Evolutionary conservation across 2,113 vertebrate species (phyloP), one percentile per base, ranked within the genome.

Genomic region (Dolichallabes microphthalmus): DNA sequence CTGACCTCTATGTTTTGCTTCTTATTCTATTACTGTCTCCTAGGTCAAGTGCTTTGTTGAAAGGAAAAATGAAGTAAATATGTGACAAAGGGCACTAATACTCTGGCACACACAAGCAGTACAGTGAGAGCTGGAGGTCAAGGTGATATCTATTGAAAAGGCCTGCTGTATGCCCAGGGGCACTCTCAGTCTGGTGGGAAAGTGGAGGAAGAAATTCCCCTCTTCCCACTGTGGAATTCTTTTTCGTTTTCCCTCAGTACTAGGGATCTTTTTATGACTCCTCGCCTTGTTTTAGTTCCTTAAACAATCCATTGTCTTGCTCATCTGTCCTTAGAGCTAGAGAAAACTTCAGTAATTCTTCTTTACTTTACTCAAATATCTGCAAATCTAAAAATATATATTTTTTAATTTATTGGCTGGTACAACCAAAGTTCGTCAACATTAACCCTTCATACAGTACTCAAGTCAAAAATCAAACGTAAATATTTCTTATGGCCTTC

Each of bases 211-310:
- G 74, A 86, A 88, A 87, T 88, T 88, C 85, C 88, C 57, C 11
- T 50, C 88, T 87, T 85, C 85, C 85, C 50, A 87, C 88, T 85
- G 32, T 27, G 66, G 35, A 84, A 86, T 87, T 80, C 55, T 69
- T 82, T 69, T 74, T 45, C 32, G 55, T 88, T 76, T 60, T 81
- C 22, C n/a, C 66, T 66, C 39, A 35, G 45, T 64, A 4, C 45
- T 79, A 79, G 71, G 22, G 25, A 50, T 75, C 60, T 86, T 82
- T 32, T 80, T 73, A 52, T 39, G 27, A 71, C 39, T 58, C 61
- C 22, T 74, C 27, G 15, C 61, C 58, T 75, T 74, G 58, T 11
- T 45, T 45, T 19, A 63, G 14, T 45, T 85, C 50, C 45, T 50
- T 77, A 64, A 61, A 35, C 27, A 78, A 78, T 58, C 17, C 27